Evolutionary conservation across 64 coral and sea anemone genomes (phyloP).

Genomic region (Dendrophyllia cribrosa): DNA sequence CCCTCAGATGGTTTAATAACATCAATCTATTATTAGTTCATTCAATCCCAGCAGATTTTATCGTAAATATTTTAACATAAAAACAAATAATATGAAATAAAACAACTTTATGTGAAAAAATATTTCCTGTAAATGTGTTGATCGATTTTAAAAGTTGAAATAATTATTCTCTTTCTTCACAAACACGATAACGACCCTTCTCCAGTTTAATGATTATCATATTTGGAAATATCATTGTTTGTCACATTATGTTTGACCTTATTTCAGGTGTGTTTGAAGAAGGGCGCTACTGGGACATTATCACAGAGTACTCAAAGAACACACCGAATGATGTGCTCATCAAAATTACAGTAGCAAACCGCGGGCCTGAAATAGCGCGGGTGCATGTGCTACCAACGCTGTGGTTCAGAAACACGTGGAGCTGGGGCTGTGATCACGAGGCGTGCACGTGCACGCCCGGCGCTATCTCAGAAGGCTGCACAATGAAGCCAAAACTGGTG

Average conservation of each 20-base stretch:
- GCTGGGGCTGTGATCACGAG: constrained; percentile 73
- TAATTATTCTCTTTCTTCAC: too few relatives aligned
- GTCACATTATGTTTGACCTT: not conserved
- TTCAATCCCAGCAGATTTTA: too few relatives aligned
- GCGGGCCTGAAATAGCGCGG: constrained; percentile 55
- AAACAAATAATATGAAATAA: too few relatives aligned
- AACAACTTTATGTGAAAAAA: too few relatives aligned
- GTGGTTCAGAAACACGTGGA: constrained; percentile 89
- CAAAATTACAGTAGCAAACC: constrained; percentile 79
- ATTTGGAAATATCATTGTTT: too few relatives aligned
- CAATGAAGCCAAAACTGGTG: constrained; percentile 38
- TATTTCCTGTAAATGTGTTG: too few relatives aligned
- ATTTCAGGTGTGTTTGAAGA: constrained; percentile 71
- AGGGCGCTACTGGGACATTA: constrained; percentile 78
- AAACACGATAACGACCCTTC: too few relatives aligned
- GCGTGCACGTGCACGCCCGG: constrained; percentile 14
- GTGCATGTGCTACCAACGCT: constrained; percentile 77
- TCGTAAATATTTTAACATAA: too few relatives aligned
- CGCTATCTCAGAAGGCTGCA: not conserved
- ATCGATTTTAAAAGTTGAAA: too few relatives aligned
- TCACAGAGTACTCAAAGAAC: constrained; percentile 77
- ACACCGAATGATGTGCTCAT: constrained; percentile 75
- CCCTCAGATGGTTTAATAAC: too few relatives aligned
- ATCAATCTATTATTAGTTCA: too few relatives aligned
- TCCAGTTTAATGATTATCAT: too few relatives aligned